A percentile compares a stretch with the other conserved stretches of the same genome.
These are phyloP conservation scores for Ooceraea biroi DNA, from an alignment of 1,140 invertebrate genomes.

Conservation along the genomic window DNA sequence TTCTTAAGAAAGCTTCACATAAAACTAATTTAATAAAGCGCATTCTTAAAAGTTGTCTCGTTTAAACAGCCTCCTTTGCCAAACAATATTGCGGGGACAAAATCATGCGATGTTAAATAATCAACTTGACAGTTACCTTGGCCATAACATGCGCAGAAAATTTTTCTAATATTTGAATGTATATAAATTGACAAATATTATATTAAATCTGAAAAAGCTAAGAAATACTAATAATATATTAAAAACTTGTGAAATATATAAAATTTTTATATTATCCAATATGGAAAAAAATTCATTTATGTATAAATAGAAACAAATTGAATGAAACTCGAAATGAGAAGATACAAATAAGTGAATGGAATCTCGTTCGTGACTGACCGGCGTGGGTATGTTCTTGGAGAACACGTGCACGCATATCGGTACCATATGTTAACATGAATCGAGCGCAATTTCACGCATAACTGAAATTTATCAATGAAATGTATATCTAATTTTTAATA, in stretches of 20 bases:
- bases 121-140: neutral
- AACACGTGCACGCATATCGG: neutral
- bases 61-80: too few relatives aligned
- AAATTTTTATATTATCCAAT: too few relatives aligned
- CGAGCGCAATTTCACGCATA: neutral
- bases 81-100: too few relatives aligned
- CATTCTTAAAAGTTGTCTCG: too few relatives aligned
- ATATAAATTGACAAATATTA: too few relatives aligned
- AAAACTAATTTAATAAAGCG: neutral
- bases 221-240: too few relatives aligned
- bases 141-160: too few relatives aligned
- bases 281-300: too few relatives aligned
- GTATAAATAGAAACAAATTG: too few relatives aligned
- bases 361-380: neutral
- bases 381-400: neutral
- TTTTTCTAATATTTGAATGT: too few relatives aligned
- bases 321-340: neutral
- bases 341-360: neutral
- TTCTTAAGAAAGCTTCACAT: neutral
- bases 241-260: too few relatives aligned
- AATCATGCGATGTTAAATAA: neutral
- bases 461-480: neutral
- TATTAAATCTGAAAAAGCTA: too few relatives aligned
- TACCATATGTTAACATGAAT: slow-evolving; percentile 25
- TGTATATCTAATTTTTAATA: neutral